Base-by-base conservation (phyloP, 2,888 invertebrate genomes). In the Tenthredo mesomela region DNA sequence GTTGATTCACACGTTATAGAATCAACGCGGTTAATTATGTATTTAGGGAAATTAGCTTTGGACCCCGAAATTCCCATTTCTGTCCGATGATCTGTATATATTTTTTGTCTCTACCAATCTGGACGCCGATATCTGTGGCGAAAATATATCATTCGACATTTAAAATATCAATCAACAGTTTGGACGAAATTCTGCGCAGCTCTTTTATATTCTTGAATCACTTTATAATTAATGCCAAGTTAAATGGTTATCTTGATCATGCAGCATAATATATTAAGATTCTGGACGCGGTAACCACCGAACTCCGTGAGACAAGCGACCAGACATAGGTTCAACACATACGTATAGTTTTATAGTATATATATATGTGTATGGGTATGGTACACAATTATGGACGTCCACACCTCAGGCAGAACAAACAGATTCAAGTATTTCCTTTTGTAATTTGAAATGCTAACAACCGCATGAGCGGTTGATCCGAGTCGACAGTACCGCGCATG, bases 341-440 rank as follows among this genome's bases (percentile, higher is more conserved):
- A 43, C 73, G 71, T 43, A 43, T n/a, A n/a, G n/a, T n/a, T n/a
- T 7, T 40, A 71, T 71, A 9, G 37, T 1, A 37, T 73, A 43
- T 1, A 37, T 73, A 43, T 7, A 21, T 21, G n/a, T 25, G 29
- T 2, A 29, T n/a, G 43, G 21, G 73, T 9, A 43, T 12, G 43
- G 73, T 43, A 29, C 18, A 43, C 73, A 73, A 73, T 73, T 73
- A 73, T 43, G 43, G 73, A 73, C 73, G 73, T 73, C 73, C 40
- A 43, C 73, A 73, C 73, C 73, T 73, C 73, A 5, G 73, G 43
- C 73, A 73, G 73, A 73, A 73, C 73, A 73, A 73, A 73, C 73
- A 73, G 73, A 73, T 43, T 73, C 18, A 21, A 73, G 29, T 21
- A 21, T 73, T 43, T 43, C 43, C 25, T 73, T 73, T 73, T 40